Percentiles rank a stretch among this genome's conserved stretches.
phyloP scores from a whole-genome alignment of 1,140 invertebrate genomes.

The Drosophila melanogaster region DNA sequence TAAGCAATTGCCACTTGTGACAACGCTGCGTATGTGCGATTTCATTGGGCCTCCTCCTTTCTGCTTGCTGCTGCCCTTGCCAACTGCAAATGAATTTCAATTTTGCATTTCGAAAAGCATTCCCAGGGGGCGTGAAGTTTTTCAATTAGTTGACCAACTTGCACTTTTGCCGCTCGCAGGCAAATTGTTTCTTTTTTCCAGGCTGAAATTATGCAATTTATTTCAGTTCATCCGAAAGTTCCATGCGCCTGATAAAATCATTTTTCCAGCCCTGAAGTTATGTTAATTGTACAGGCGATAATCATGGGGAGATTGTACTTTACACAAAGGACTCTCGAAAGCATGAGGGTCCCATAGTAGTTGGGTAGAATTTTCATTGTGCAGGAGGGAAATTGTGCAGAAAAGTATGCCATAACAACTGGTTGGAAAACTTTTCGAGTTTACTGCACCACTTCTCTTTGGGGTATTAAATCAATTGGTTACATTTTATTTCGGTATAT shows the following conservation, averaged over 20 bases:
- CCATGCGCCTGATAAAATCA: slow-evolving; percentile 11
- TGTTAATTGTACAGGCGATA: slow-evolving; percentile 31
- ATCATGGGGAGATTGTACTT: slow-evolving; percentile 10
- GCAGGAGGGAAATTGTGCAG: neutral
- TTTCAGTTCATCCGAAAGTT: slow-evolving; percentile 12
- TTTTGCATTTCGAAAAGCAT: slow-evolving; percentile 36
- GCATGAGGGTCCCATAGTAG: neutral
- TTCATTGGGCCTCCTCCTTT: slow-evolving; percentile 4
- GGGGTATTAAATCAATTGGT: neutral
- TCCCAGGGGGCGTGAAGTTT: slow-evolving; percentile 49
- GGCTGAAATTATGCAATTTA: slow-evolving; percentile 41
- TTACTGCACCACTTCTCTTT: neutral
- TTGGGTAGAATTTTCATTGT: neutral
- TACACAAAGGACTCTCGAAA: slow-evolving; percentile 13
- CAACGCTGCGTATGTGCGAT: slow-evolving; percentile 55
- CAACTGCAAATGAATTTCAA: slow-evolving; percentile 72
- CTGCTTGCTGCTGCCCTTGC: slow-evolving; percentile 4
- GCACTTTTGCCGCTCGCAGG: slow-evolving; percentile 37
- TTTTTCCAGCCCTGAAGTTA: slow-evolving; percentile 15
- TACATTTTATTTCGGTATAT: neutral
- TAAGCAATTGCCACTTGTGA: slow-evolving; percentile 60
- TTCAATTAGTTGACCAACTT: slow-evolving; percentile 67
- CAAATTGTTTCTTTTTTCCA: slow-evolving; percentile 25
- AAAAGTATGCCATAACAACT: slow-evolving; percentile 4
- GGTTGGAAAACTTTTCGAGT: neutral